Base-by-base conservation (phyloP, 2,888 invertebrate genomes). In the Criorhina ranunculi region DNA sequence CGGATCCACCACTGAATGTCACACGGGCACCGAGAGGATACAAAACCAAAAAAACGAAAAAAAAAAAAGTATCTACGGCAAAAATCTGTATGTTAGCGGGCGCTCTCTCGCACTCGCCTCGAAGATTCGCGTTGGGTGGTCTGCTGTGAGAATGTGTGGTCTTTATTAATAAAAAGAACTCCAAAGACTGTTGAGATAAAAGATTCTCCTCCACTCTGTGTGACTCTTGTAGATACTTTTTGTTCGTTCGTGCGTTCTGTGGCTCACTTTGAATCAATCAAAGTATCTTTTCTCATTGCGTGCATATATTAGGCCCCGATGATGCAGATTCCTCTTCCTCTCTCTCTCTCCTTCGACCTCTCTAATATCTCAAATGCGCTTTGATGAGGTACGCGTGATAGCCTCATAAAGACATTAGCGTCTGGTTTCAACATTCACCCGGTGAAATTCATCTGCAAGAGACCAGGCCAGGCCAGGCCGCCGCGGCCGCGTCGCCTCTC, bases 131-230 rank as follows among this genome's bases (percentile, higher is more conserved):
- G 87, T 90, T 91, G 91, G 91, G 91, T 91, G 91, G 91, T 91
- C 91, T 88, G 88, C 89, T 91, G 90, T 91, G 90, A 90, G 91
- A 91, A 89, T 91, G 91, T 91, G 91, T 91, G 91, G 91, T 91
- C 91, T 91, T 91, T 91, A 91, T 91, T 91, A 91, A 91, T 91
- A 91, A 91, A 90, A 75, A 53, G 53, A 46, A 49, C 70, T 29
- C 35, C 57, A 17, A 72, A 69, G 75, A 55, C 64, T 70, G 69
- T n/a, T 62, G 51, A 79, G 75, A 85, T 57, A 70, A 75, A 80
- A 79, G 69, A 75, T 55, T 35, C 49, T 66, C 76, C 31, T 42
- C 55, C 24, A 64, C 69, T 60, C 44, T 7, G 66, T 7, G 66
- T 59, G 53, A 77, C 70, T 72, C 67, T 59, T 77, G 62, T 66